These are phyloP conservation scores for Macquaria australasica DNA, from an alignment of 2,113 vertebrate genomes.

Conservation along the genomic window DNA sequence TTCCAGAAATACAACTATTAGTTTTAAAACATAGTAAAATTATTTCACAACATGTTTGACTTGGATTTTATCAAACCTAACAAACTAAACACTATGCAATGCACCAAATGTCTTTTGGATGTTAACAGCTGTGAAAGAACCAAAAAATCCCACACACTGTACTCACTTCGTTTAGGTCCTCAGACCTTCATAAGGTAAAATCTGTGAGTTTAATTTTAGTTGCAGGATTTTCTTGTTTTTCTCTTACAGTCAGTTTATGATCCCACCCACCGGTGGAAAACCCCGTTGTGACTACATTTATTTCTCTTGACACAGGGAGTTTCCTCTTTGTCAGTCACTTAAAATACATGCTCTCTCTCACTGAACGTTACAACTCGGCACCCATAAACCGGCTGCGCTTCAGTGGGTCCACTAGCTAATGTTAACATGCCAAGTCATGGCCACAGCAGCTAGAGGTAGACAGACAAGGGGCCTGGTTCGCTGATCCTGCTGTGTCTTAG, in stretches of 20 bases:
- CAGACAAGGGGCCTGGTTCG: neutral
- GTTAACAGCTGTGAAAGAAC: neutral
- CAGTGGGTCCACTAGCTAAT: neutral
- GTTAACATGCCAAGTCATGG: neutral
- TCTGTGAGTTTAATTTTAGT: neutral
- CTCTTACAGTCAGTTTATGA: neutral
- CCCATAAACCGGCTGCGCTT: neutral
- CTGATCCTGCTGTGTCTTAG: neutral
- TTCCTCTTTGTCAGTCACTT: neutral
- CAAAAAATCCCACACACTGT: neutral
- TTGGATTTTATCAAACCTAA: neutral
- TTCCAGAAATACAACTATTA: neutral
- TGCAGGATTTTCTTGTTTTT: neutral
- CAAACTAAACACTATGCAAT: neutral
- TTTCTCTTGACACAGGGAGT: neutral
- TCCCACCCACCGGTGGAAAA: neutral
- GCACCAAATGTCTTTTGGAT: neutral
- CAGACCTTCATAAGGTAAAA: neutral
- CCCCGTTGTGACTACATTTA: neutral
- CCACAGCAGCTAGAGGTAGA: neutral
- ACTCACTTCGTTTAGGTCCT: neutral
- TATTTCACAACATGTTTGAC: neutral
- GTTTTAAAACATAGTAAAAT: neutral
- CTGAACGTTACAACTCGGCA: neutral
- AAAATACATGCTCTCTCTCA: neutral